phyloP scores from a whole-genome alignment of 2,888 invertebrate species.

The Adineta ricciae region DNA sequence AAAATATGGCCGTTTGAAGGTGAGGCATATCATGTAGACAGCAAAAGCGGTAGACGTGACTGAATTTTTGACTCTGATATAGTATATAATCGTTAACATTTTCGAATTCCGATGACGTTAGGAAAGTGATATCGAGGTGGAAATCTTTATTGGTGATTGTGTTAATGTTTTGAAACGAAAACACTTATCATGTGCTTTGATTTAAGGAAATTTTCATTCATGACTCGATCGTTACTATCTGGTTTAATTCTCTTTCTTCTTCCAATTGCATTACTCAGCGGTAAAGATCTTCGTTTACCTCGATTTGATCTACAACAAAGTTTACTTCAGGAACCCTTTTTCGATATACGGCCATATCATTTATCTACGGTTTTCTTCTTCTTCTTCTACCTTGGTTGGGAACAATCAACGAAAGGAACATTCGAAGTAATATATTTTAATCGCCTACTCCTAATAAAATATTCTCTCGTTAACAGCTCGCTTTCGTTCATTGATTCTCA shows the following conservation, averaged over 20 bases:
- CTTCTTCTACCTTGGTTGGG: not conserved
- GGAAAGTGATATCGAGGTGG: not conserved
- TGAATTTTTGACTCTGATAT: not conserved
- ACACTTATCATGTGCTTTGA: not conserved
- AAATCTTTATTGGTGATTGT: not conserved
- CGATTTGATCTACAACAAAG: not conserved
- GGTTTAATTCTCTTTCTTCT: not conserved
- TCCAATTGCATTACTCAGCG: not conserved
- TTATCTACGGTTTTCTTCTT: slow-evolving; percentile 3
- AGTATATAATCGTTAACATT: not conserved
- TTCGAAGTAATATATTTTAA: not conserved
- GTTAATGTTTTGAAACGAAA: too few species aligned
- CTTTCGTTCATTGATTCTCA: slow-evolving; percentile 40
- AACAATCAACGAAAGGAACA: not conserved
- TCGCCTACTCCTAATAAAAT: too few species aligned
- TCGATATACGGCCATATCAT: not conserved
- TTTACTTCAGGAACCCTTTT: not conserved
- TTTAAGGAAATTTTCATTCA: not conserved
- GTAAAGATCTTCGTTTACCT: not conserved
- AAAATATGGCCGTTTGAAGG: not conserved
- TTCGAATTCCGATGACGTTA: not conserved
- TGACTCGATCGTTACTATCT: not conserved
- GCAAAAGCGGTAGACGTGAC: not conserved
- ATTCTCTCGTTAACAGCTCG: too few species aligned
- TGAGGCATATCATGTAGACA: not conserved